phyloP scores from a whole-genome alignment of 1,140 invertebrate genomes.

The Samia ricini region DNA sequence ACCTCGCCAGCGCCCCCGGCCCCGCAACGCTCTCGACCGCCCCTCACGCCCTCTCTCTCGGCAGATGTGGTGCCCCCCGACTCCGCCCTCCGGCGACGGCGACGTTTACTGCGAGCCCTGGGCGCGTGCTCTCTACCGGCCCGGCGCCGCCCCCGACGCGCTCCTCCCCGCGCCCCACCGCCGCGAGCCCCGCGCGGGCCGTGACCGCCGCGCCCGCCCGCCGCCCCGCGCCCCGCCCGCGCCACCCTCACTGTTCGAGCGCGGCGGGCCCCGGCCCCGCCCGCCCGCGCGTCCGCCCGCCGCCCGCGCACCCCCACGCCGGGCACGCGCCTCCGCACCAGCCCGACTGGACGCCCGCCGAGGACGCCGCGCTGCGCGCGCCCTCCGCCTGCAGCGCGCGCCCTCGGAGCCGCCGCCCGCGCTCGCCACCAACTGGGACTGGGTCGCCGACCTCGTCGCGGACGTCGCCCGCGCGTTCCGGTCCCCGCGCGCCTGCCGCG shows the following conservation, averaged over 20 bases:
- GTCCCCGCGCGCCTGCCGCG: conserved; percentile 92
- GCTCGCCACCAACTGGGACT: conserved; percentile 96
- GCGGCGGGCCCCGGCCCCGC: conserved; percentile 79
- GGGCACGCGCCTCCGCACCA: conserved; percentile 88
- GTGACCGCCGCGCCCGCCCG: conserved; percentile 78
- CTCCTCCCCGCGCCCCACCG: conserved; percentile 82
- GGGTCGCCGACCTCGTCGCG: conserved; percentile 95
- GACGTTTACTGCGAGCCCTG: conserved; percentile 95
- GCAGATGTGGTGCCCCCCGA: conserved; percentile 97
- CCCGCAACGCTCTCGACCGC: conserved; percentile 88
- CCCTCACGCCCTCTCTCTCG: background rate
- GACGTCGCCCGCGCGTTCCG: conserved; percentile 92
- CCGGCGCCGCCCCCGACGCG: conserved; percentile 88
- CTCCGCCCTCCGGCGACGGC: conserved; percentile 93
- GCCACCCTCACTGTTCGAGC: conserved; percentile 82
- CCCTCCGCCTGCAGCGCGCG: conserved; percentile 85
- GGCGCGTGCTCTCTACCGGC: conserved; percentile 91
- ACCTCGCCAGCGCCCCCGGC: conserved; percentile 80
- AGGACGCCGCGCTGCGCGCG: conserved; percentile 90
- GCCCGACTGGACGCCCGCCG: conserved; percentile 95
- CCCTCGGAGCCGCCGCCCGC: conserved; percentile 71
- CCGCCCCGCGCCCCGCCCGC: conserved; percentile 78
- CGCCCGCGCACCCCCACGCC: conserved; percentile 51
- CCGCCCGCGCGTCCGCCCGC: conserved; percentile 15
- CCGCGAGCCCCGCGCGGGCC: conserved; percentile 29